These are phyloP conservation scores for Heterotilapia buettikoferi DNA, from an alignment of 2,113 vertebrate genomes.

Conservation along the genomic window DNA sequence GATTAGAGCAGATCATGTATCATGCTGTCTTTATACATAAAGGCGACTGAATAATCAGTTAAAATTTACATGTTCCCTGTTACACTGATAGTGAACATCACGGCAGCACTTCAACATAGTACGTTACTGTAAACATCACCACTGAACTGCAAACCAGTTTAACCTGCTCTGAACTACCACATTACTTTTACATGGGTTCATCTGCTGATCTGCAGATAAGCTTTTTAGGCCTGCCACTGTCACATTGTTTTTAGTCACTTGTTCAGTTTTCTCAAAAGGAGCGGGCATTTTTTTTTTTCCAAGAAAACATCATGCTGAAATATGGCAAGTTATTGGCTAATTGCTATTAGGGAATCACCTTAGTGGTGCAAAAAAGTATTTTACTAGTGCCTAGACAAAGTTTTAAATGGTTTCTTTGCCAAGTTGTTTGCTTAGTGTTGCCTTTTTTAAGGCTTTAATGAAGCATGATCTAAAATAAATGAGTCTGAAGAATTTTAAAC, in stretches of 20 bases:
- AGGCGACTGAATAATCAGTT: background rate
- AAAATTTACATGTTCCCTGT: background rate
- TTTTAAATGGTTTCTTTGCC: background rate
- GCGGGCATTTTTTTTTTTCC: rapidly evolving
- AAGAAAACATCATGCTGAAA: background rate
- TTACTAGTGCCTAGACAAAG: rapidly evolving
- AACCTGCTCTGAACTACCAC: background rate
- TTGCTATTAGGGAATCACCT: background rate
- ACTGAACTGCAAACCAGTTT: background rate
- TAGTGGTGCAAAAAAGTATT: background rate
- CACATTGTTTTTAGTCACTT: background rate
- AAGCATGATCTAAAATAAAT: background rate
- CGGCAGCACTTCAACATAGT: rapidly evolving
- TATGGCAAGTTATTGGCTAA: background rate
- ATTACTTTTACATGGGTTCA: background rate
- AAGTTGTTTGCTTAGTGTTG: background rate
- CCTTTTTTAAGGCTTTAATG: background rate
- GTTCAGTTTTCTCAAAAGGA: background rate
- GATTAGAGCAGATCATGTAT: background rate
- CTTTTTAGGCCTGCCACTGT: rapidly evolving
- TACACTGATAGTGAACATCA: background rate
- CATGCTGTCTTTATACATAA: background rate
- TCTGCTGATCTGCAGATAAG: background rate
- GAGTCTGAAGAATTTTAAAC: background rate
- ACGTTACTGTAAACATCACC: background rate